Evolutionary conservation across 92 coral and sea anemone species (phyloP), one percentile per base, ranked within the genome.

Genomic region (Isaurus tuberculatus): DNA sequence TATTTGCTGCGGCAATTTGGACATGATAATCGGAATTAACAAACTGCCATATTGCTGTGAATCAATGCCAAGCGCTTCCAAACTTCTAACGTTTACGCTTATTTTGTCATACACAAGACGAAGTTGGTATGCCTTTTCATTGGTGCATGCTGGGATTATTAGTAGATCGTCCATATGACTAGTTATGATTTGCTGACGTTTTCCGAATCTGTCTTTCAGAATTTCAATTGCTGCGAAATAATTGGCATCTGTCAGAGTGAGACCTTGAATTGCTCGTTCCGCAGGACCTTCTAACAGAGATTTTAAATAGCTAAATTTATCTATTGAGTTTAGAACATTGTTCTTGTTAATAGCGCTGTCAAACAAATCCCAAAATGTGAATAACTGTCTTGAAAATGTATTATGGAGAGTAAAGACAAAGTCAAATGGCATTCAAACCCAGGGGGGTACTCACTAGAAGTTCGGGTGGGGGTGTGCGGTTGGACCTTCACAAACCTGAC

Each of bases 361-460:
- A n/a, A 86, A 86, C 46, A 79, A n/a, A 43, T 90, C 85, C 90
- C 93, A 86, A 25, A 90, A 86, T 5, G 79, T 86, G 23, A 80
- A 83, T 84, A 83, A 89, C 16, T 81, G 37, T 0, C 87, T 86
- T 2, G n/a, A n/a, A n/a, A n/a, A n/a, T n/a, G n/a, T n/a, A n/a
- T n/a, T n/a, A n/a, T n/a, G n/a, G n/a, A n/a, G n/a, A n/a, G n/a
- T n/a, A n/a, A n/a, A n/a, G n/a, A n/a, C n/a, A n/a, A n/a, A n/a
- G n/a, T n/a, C n/a, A n/a, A n/a, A n/a, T n/a, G n/a, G n/a, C n/a
- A n/a, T n/a, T n/a, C n/a, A n/a, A n/a, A n/a, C n/a, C n/a, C n/a
- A n/a, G n/a, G n/a, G n/a, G n/a, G n/a, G n/a, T n/a, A n/a, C n/a
- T n/a, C n/a, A n/a, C n/a, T n/a, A n/a, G n/a, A n/a, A n/a, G n/a